Conservation (phyloP, 2,113 vertebrate species). For the Sclerurus mexicanus region DNA sequence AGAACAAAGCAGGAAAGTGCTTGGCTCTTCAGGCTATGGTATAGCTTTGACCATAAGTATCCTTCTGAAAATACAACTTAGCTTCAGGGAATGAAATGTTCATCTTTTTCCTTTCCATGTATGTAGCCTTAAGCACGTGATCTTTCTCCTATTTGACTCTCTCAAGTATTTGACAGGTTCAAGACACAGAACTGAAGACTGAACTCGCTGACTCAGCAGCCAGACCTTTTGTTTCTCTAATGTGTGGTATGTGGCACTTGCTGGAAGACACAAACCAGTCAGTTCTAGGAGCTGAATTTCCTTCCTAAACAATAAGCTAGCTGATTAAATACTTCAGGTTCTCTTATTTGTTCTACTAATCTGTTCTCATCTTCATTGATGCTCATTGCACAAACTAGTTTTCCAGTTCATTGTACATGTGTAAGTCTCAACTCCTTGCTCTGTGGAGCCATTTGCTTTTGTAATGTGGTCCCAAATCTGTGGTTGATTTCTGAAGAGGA, state of each 20-base stretch:
- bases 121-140: neutral
- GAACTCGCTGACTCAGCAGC: neutral
- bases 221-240: neutral
- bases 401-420: neutral
- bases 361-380: neutral
- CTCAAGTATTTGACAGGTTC: neutral
- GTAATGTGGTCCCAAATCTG: neutral
- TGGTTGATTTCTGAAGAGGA: neutral
- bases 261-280: neutral
- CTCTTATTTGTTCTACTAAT: neutral
- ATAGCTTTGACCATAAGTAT: conserved; percentile 99
- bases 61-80: conserved; percentile 74
- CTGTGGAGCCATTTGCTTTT: neutral
- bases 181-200: neutral
- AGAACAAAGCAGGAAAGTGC: conserved; percentile 95
- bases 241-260: neutral
- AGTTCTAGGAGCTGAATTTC: neutral
- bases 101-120: neutral
- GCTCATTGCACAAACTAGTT: neutral
- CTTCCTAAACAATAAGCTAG: neutral
- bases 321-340: neutral
- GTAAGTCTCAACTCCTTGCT: neutral
- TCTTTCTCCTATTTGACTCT: neutral
- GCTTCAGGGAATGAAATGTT: neutral
- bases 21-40: conserved; percentile 97